phyloP scores from a whole-genome alignment of 2,113 vertebrate species.

The Lagopus muta region DNA sequence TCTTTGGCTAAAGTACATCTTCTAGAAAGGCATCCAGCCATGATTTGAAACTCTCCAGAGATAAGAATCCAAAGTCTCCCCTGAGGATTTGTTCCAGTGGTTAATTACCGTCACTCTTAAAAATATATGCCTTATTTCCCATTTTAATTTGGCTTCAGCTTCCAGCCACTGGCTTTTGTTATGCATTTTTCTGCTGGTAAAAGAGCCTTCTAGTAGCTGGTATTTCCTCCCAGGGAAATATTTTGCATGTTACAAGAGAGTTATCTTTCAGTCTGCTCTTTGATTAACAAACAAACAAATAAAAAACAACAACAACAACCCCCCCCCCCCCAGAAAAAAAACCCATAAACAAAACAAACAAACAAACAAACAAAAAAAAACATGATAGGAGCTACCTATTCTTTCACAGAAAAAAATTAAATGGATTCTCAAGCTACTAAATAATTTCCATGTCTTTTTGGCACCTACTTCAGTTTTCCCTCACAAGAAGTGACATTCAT shows the following conservation, averaged over 20 bases:
- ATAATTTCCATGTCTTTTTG: background rate
- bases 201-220: background rate
- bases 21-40: constrained; percentile 49
- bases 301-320: too few species aligned
- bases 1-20: constrained; percentile 44
- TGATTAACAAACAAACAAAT: background rate
- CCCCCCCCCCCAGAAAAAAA: too few species aligned
- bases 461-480: background rate
- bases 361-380: background rate
- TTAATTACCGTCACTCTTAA: constrained; percentile 53
- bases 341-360: background rate
- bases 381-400: background rate
- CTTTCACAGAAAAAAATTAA: background rate
- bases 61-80: background rate
- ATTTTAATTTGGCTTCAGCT: constrained; percentile 52
- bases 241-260: background rate
- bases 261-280: background rate
- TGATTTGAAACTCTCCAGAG: constrained; percentile 40
- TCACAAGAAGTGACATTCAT: background rate
- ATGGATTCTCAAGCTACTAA: background rate
- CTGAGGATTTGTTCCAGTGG: constrained; percentile 43
- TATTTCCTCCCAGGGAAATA: background rate
- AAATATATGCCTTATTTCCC: constrained; percentile 50
- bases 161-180: constrained; percentile 14
- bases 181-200: constrained; percentile 2